Base-by-base conservation (phyloP, 37 sponge, comb jelly and placozoan species). In the Diacarnus erythraeanus region DNA sequence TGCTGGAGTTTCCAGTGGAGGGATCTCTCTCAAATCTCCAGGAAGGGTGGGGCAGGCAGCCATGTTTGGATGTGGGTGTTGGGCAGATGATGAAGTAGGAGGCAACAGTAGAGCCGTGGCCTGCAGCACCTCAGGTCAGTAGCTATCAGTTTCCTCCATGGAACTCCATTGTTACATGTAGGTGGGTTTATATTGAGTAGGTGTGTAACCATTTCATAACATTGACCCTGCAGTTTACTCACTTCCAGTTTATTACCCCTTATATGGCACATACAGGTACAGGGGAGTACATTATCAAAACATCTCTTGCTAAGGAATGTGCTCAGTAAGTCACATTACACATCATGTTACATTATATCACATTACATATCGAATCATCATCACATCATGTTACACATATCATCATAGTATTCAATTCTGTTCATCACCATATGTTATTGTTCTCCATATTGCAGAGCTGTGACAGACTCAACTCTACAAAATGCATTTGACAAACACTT, bases 21-120 rank as follows among this genome's bases (percentile, higher is more conserved):
- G 92, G 15, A 84, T 91, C 5, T 87, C 92, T 25, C 76, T 91
- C 57, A 91, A 91, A 69, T 86, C 78, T 59, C 92, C 92, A 27
- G 92, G 92, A 40, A 87, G 92, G 69, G 70, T 91, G 27, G 92
- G 92, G 5, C 92, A 91, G 88, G 88, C 92, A 17, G 87, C 88
- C 21, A 41, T 75, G 41, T 91, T 77, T 87, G 92, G 92, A 3
- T 91, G 84, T 83, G 92, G 92, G 27, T 91, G 92, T 61, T 91
- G 92, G 92, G 88, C 92, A 20, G 70, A 78, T 9, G 54, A 61
- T 43, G 35, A 74, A 54, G 25, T 43, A 51, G 69, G 38, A 30
- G 25, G 23, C 0, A 27, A 51, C 47, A 59, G 77, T 26, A 61
- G 56, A 68, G 87, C 61, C 1, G 75, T 86, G 6, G 86, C 83